Conservation (phyloP, 2,888 invertebrate species). For the Hecatera dysodea region DNA sequence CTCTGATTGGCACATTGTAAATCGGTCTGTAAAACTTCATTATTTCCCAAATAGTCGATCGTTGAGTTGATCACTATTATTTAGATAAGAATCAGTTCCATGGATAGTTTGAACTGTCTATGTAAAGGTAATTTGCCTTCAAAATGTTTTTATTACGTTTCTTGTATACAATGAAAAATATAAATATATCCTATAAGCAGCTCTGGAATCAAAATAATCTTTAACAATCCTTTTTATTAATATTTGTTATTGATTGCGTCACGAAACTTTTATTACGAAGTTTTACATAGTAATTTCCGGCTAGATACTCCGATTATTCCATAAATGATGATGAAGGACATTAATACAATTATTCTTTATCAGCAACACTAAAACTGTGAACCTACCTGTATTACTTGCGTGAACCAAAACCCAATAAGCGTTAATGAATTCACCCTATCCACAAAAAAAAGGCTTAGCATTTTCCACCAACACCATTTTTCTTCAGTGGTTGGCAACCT, state of each 20-base stretch:
- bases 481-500: conserved; percentile 64
- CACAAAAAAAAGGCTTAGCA: conserved; percentile 39
- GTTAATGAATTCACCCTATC: conserved; percentile 58
- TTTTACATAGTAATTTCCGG: conserved; percentile 31
- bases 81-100: conserved; percentile 33
- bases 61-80: conserved; percentile 23
- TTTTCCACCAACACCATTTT: conserved; percentile 51
- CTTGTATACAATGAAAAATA: not conserved
- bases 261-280: not conserved
- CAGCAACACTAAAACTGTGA: conserved; percentile 24
- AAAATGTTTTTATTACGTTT: not conserved
- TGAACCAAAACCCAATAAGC: conserved; percentile 46
- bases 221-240: not conserved
- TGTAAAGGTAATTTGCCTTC: not conserved
- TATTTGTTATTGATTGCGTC: not conserved
- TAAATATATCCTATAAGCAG: not conserved
- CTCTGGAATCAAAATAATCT: not conserved
- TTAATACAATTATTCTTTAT: conserved; percentile 24
- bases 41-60: conserved; percentile 22
- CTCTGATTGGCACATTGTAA: conserved; percentile 54
- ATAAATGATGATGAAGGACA: conserved; percentile 14
- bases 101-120: not conserved
- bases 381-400: conserved; percentile 31
- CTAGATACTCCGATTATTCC: not conserved
- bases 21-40: conserved; percentile 49